Evolutionary conservation across 1,140 invertebrate genomes (phyloP), one percentile per base, ranked within the genome.

Genomic region (Lepidurus packardi): DNA sequence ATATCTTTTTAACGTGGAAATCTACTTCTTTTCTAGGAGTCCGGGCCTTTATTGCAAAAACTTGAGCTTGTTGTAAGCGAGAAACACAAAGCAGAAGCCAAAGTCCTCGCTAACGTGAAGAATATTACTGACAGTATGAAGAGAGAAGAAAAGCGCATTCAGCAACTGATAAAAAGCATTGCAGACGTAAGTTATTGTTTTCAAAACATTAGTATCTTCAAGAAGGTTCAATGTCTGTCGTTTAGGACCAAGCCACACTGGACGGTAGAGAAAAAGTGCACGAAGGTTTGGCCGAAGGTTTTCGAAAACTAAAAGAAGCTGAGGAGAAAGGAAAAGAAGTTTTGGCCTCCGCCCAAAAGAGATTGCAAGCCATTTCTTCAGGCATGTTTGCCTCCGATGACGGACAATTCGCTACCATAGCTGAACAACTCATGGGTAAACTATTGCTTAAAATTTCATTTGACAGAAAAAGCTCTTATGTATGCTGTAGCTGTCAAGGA

Each of bases 371-470:
- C 77, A 90, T 96, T 8, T 93, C 90, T 83, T 88, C 92, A 34
- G 96, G 96, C 34, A 85, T 93, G 74, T 90, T 95, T 43, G 89
- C 91, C 41, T 92, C 90, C 78, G 91, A 92, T n/a, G 90, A 90
- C 81, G 94, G 95, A 16, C 88, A 92, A 84, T 91, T 91, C 78
- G 90, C 92, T n/a, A 95, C 95, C 7, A 86, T 98, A 24, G 92
- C 94, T 83, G 93, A 97, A 81, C 94, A 97, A 83, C 86, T 97
- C 1, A 96, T 96, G 82, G 89, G 53, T 65, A 65, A 65, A 65
- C n/a, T 13, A 16, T n/a, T 34, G 34, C 34, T 34, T 34, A 34
- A 45, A 81, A 43, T 41, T 73, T 79, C 9, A 25, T 43, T 42
- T 73, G 73, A n/a, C n/a, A n/a, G n/a, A n/a, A 1, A 74, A 76